These are phyloP conservation scores for Timema podura DNA, from an alignment of 2,888 invertebrate species.

Conservation along the genomic window DNA sequence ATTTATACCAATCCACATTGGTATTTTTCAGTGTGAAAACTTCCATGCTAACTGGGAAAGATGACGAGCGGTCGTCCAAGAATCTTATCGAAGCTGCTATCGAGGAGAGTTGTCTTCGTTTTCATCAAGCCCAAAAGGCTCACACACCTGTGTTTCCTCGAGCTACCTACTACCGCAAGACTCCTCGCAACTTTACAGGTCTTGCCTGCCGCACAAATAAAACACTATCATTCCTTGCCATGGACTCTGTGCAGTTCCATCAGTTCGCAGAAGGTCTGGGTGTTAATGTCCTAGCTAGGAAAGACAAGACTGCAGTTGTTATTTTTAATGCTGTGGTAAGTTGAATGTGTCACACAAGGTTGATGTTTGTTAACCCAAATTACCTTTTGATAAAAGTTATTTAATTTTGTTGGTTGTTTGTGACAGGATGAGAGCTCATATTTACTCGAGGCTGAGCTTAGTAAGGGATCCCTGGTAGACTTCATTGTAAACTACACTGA, in stretches of 20 bases:
- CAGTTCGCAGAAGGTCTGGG: conserved; percentile 74
- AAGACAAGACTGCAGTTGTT: conserved; percentile 62
- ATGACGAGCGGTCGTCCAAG: conserved; percentile 53
- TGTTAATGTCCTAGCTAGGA: conserved; percentile 56
- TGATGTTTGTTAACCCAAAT: too few relatives aligned
- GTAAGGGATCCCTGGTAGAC: conserved; percentile 25
- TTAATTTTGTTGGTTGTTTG: background rate
- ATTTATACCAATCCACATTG: background rate
- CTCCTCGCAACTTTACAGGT: conserved; percentile 40
- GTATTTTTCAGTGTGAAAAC: conserved; percentile 12
- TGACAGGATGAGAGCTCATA: conserved; percentile 28
- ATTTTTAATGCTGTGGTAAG: conserved; percentile 68
- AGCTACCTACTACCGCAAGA: conserved; percentile 36
- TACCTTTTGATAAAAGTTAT: too few relatives aligned
- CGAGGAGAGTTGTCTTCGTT: conserved; percentile 25
- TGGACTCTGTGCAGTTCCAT: conserved; percentile 68
- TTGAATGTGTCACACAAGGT: too few relatives aligned
- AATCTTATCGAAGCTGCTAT: conserved; percentile 42
- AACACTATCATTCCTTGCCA: conserved; percentile 60
- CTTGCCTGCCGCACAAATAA: conserved; percentile 51
- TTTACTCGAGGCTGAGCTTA: conserved; percentile 16
- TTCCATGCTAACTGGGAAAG: conserved; percentile 49
- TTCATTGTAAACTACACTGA: conserved; percentile 48
- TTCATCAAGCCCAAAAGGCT: conserved; percentile 46
- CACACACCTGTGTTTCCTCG: conserved; percentile 43